Percentiles rank a stretch among this genome's conserved stretches.
Evolutionary conservation across 2,797 vertebrate genomes (phyloP).

Genomic region (Antennarius maculatus): DNA sequence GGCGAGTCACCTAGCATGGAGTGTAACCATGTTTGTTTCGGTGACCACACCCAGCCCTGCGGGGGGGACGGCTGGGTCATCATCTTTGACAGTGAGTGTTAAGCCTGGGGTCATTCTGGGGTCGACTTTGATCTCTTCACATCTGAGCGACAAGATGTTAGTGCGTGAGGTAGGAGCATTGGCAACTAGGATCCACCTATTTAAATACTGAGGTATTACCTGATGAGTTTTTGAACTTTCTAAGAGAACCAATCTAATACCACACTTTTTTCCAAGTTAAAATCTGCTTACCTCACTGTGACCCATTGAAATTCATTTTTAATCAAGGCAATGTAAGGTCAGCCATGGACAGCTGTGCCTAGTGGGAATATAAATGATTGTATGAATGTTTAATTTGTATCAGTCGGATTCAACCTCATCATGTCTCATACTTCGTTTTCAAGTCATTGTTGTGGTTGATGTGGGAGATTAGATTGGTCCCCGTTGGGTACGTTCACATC

Average conservation of each 20-base stretch:
- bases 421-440: not conserved
- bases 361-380: not conserved
- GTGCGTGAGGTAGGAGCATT: too few species aligned
- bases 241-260: not conserved
- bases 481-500: not conserved
- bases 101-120: not conserved
- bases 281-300: not conserved
- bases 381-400: not conserved
- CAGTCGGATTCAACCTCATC: not conserved
- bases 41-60: conserved; percentile 96
- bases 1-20: conserved; percentile 90
- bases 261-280: not conserved
- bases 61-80: conserved; percentile 96
- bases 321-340: not conserved
- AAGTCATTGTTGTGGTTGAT: not conserved
- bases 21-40: conserved; percentile 97
- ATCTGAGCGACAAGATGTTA: not conserved
- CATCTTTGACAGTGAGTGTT: conserved; percentile 93
- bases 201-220: too few species aligned
- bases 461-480: not conserved
- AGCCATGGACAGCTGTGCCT: not conserved
- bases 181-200: too few species aligned
- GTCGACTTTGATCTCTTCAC: not conserved
- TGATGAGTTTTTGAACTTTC: too few species aligned
- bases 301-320: not conserved